Percentiles rank a stretch among this genome's conserved stretches.
Conservation (phyloP, 1,140 invertebrate genomes). For the Ctenoplectra terminalis region DNA sequence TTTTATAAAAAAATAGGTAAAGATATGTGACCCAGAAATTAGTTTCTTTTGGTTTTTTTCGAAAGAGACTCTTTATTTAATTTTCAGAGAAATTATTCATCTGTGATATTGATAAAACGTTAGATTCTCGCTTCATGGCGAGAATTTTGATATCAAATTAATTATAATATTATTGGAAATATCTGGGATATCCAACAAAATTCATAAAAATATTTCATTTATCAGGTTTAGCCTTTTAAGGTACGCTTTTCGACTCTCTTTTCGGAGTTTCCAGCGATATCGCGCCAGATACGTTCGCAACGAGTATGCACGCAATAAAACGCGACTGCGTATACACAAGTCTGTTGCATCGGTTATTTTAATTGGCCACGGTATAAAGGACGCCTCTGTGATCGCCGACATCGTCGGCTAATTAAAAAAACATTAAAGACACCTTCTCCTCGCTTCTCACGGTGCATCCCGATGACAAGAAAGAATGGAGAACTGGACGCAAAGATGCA, state of each 20-base stretch:
- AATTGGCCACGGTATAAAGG: constrained; percentile 45
- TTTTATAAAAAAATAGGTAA: too few relatives aligned
- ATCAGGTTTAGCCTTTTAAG: background rate
- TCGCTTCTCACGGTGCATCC: constrained; percentile 1
- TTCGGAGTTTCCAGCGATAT: background rate
- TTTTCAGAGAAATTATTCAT: too few relatives aligned
- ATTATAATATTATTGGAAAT: too few relatives aligned
- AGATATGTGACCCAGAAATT: too few relatives aligned
- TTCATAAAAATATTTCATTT: too few relatives aligned
- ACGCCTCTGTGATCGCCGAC: constrained; percentile 41
- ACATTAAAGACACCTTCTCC: constrained; percentile 43
- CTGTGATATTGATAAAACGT: too few relatives aligned
- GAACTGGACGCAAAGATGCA: background rate
- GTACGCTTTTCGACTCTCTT: background rate
- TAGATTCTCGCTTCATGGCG: too few relatives aligned
- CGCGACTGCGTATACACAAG: background rate
- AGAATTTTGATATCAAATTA: too few relatives aligned
- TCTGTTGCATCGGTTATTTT: constrained; percentile 45
- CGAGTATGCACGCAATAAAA: background rate
- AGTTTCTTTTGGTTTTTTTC: too few relatives aligned
- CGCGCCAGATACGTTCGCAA: background rate
- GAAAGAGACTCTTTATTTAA: too few relatives aligned
- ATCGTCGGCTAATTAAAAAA: constrained; percentile 50
- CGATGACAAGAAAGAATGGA: constrained; percentile 4
- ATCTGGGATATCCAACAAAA: too few relatives aligned